These are phyloP conservation scores for Geophilus truncorum DNA, from an alignment of 2,888 invertebrate species.

Conservation along the genomic window DNA sequence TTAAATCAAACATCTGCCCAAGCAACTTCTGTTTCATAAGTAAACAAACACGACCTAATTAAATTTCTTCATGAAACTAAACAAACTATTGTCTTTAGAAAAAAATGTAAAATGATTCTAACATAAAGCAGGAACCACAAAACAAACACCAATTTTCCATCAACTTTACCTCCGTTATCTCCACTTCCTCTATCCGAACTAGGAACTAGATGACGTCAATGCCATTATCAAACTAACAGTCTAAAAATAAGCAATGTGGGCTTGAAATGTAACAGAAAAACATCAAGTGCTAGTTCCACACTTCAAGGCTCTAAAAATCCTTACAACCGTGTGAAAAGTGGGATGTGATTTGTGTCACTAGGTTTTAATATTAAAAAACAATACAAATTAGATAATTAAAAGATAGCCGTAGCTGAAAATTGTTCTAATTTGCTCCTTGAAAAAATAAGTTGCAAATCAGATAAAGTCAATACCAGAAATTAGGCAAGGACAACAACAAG, in stretches of 20 bases:
- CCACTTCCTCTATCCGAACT: no score
- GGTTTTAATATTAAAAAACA: background rate
- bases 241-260: no score
- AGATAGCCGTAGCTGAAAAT: background rate
- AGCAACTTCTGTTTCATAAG: background rate
- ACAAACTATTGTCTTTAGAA: background rate
- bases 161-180: background rate
- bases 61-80: background rate
- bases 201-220: background rate
- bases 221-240: no score
- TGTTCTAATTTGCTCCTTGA: background rate
- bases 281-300: no score
- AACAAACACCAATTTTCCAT: background rate
- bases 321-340: background rate
- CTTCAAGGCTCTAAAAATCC: background rate
- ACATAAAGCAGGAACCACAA: background rate
- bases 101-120: background rate
- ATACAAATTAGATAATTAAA: background rate
- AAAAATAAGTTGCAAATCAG: background rate
- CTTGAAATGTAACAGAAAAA: no score
- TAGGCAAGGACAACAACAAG: background rate
- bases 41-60: background rate
- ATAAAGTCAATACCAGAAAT: background rate
- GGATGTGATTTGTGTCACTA: background rate
- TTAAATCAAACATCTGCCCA: background rate